phyloP scores from a whole-genome alignment of 2,888 invertebrate genomes.

The Emmelina monodactyla region DNA sequence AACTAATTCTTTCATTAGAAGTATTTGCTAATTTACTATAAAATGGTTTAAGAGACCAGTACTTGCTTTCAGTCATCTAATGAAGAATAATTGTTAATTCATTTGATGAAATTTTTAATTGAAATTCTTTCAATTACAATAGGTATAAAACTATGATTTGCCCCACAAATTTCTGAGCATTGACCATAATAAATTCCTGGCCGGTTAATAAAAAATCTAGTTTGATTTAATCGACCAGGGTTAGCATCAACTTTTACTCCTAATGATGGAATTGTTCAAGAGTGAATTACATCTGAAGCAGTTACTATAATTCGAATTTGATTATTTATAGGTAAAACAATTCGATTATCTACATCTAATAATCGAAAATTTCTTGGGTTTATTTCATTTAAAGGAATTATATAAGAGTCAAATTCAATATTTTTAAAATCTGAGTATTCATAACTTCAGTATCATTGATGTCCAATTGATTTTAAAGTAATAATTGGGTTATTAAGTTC shows the following conservation, averaged over 20 bases:
- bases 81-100: conserved; percentile 62
- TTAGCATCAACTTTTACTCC: conserved; percentile 72
- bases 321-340: conserved; percentile 64
- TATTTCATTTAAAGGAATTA: conserved; percentile 50
- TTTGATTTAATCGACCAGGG: conserved; percentile 72
- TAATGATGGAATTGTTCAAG: conserved; percentile 69
- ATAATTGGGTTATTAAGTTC: conserved; percentile 67
- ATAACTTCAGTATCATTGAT: conserved; percentile 74
- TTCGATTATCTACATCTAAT: conserved; percentile 71
- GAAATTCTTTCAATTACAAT: conserved; percentile 71
- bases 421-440: conserved; percentile 70
- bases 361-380: conserved; percentile 54
- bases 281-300: conserved; percentile 72
- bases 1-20: conserved; percentile 72
- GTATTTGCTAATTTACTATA: conserved; percentile 70
- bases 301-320: conserved; percentile 71
- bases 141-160: conserved; percentile 82
- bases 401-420: conserved; percentile 70
- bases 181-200: conserved; percentile 75
- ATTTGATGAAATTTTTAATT: conserved; percentile 63
- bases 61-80: conserved; percentile 75
- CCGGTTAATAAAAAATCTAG: conserved; percentile 66
- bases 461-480: conserved; percentile 70
- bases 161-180: conserved; percentile 85
- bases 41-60: conserved; percentile 74